These are phyloP conservation scores for Heliocidaris tuberculata DNA, from an alignment of 35 echinoderm and acorn worm genomes.

Conservation along the genomic window DNA sequence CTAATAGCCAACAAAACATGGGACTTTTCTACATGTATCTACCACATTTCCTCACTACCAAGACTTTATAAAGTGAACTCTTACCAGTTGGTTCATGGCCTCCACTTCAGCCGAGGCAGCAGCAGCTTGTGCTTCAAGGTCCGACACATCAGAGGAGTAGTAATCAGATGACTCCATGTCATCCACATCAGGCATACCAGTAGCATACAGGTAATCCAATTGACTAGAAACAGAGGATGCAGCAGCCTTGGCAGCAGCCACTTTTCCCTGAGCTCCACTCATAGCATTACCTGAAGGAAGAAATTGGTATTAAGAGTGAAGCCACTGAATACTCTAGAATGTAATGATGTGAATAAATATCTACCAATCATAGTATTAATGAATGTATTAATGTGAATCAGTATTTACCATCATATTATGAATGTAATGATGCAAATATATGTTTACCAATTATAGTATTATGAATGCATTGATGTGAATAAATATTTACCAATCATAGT, in stretches of 20 bases:
- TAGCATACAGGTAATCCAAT: conserved; percentile 9
- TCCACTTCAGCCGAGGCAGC: conserved; percentile 45
- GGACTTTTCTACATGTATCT: no score
- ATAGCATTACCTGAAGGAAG: conserved; percentile 66
- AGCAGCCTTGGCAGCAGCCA: conserved; percentile 28
- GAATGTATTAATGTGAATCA: no score
- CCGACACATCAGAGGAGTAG: not conserved
- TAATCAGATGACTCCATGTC: not conserved
- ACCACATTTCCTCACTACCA: no score
- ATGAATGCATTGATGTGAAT: no score
- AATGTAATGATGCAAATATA: no score
- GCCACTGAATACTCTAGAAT: not conserved
- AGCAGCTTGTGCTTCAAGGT: conserved; percentile 32
- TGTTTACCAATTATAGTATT: no score
- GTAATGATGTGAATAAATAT: no score
- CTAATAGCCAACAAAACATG: no score
- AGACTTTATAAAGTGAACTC: no score
- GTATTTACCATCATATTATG: no score
- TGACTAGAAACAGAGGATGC: conserved; percentile 1
- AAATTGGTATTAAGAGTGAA: not conserved
- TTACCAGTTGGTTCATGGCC: conserved; percentile 67
- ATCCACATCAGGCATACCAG: conserved; percentile 12
- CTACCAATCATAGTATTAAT: no score
- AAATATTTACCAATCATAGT: no score
- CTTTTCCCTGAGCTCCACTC: conserved; percentile 61